Conservation (phyloP, 2,888 invertebrate species). For the Plagiodera versicolora region DNA sequence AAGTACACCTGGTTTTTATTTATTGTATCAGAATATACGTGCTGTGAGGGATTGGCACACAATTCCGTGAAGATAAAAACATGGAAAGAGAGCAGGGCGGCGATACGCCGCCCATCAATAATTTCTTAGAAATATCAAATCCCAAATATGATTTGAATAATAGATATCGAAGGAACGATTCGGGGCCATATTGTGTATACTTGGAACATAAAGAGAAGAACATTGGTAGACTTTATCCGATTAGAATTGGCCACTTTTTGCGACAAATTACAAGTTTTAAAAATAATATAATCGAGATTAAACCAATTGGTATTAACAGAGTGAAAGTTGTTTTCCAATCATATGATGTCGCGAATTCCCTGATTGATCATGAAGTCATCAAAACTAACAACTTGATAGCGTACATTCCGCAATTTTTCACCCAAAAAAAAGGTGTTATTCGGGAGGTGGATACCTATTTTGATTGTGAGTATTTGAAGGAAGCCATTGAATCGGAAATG, state of each 20-base stretch:
- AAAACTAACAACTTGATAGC: conserved; percentile 7
- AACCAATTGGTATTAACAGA: neutral
- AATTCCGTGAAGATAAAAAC: no score
- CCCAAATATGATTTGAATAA: neutral
- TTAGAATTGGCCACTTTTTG: neutral
- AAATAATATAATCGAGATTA: neutral
- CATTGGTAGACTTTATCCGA: conserved; percentile 5
- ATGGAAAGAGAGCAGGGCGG: no score
- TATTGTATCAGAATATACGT: no score
- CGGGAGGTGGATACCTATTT: neutral
- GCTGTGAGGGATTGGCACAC: no score
- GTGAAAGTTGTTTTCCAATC: conserved; percentile 6
- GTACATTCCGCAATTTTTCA: conserved; percentile 9
- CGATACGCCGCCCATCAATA: no score
- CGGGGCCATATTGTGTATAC: neutral
- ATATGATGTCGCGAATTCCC: neutral
- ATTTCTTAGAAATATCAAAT: neutral
- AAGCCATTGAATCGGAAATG: neutral
- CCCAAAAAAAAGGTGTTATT: conserved; percentile 10
- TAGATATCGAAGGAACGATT: neutral
- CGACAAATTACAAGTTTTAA: neutral
- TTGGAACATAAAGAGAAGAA: conserved; percentile 1
- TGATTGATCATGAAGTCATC: neutral
- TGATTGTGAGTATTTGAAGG: neutral
- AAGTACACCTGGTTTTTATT: no score